Base-by-base conservation (phyloP, 2,888 invertebrate genomes). In the Drosophila meridionalis region DNA sequence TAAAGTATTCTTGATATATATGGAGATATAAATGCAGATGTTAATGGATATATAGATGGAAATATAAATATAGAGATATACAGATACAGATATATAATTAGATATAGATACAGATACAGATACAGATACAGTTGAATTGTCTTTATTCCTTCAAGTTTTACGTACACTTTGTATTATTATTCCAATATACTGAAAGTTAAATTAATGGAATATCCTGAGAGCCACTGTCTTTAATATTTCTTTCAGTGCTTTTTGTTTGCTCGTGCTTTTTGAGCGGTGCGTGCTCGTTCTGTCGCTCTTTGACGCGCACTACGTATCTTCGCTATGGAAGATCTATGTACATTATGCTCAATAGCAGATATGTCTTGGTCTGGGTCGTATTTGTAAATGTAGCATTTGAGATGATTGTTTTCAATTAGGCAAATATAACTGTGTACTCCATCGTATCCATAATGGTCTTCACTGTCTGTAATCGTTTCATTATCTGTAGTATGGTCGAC, bases 341-440 rank as follows among this genome's bases (percentile, higher is more conserved):
- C 20, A 20, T 20, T 20, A 20, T 20, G 20, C 20, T 20, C 64
- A 36, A 58, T 42, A 4, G 64, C 11, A 14, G 68, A 65, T 12
- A 75, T 75, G 2, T 73, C 61, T 11, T 3, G 7, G 12, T 55
- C 20, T 7, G n/a, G 2, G 0, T 30, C 0, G 30, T 68, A 75
- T 1, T 0, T 11, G 38, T 75, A 75, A 0, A 0, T 2, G 28
- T 64, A 68, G 30, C 74, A 75, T 47, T 58, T 61, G 0, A 28
- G n/a, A 2, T n/a, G 3, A 0, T 0, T 0, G n/a, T 65, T 64
- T 38, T 75, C 74, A 2, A 61, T 68, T 5, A 73, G 0, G 30
- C 74, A 75, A 12, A 73, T 26, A 5, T 36, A 64, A 30, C 73
- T 73, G n/a, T 36, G 11, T 9, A 3, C 0, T 11, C 42, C 40